phyloP scores from a whole-genome alignment of 2,797 vertebrate genomes.

The Melanogrammus aeglefinus region DNA sequence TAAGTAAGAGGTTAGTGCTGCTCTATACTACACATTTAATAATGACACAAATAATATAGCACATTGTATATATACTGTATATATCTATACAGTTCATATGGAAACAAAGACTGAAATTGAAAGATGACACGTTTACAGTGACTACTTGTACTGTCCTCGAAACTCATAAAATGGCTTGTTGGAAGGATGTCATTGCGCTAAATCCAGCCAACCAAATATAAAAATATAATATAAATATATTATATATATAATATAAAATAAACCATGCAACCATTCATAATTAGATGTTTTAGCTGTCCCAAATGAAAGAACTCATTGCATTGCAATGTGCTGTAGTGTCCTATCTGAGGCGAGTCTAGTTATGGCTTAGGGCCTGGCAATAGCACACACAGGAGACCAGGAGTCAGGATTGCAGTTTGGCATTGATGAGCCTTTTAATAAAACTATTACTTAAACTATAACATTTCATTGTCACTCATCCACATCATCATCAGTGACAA shows the following conservation, averaged over 20 bases:
- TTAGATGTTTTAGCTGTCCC: neutral
- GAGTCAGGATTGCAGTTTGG: neutral
- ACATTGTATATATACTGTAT: neutral
- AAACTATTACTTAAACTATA: neutral
- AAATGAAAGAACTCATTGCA: neutral
- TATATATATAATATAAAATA: neutral
- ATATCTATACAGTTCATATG: neutral
- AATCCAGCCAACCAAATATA: too few relatives aligned
- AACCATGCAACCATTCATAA: neutral
- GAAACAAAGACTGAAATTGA: too few relatives aligned
- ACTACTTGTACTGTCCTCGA: too few relatives aligned
- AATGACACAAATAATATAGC: neutral
- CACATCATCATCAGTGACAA: constrained; percentile 25
- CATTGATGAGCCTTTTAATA: neutral
- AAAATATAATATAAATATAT: neutral
- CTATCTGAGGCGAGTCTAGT: too few relatives aligned
- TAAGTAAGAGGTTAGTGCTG: neutral
- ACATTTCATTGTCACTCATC: constrained; percentile 17
- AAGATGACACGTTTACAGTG: neutral
- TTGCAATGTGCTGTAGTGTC: neutral
- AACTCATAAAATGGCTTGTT: too few relatives aligned
- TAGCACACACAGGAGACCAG: neutral
- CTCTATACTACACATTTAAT: neutral
- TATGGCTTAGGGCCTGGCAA: neutral
- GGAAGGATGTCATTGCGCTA: too few relatives aligned